Percentiles rank a stretch among this genome's conserved stretches.
Evolutionary conservation across 2,113 vertebrate genomes (phyloP).

Genomic region (Oxygymnocypris stewartii): DNA sequence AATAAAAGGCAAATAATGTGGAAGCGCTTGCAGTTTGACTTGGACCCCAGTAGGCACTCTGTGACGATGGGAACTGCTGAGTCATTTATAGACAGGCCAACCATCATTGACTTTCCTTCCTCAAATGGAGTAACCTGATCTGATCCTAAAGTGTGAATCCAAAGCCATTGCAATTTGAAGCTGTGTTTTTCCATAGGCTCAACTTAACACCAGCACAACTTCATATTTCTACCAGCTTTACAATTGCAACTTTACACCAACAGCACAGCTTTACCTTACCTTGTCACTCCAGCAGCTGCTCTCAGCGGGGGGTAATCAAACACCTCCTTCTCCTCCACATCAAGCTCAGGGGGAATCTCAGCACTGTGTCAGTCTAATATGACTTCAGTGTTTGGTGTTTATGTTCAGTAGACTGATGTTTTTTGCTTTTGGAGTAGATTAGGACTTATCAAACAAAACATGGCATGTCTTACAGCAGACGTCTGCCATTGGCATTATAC

Average conservation of each 20-base stretch:
- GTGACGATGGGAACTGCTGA: not conserved
- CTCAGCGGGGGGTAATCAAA: conserved; percentile 10
- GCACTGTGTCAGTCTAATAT: not conserved
- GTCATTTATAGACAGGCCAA: conserved; percentile 27
- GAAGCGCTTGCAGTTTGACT: not conserved
- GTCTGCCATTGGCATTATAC: not conserved
- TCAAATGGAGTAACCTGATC: conserved; percentile 3
- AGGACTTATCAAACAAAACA: not conserved
- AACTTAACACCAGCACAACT: not conserved
- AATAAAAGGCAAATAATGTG: not conserved
- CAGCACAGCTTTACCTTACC: conserved; percentile 12
- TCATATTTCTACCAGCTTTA: conserved; percentile 21
- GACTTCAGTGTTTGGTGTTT: not conserved
- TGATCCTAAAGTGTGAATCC: conserved; percentile 21
- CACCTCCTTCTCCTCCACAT: conserved; percentile 9
- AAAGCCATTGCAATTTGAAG: conserved; percentile 19
- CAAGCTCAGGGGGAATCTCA: not conserved
- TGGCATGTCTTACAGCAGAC: not conserved
- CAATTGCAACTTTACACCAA: conserved; percentile 39
- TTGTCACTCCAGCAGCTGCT: conserved; percentile 40
- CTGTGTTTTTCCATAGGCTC: conserved; percentile 20
- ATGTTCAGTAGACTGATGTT: not conserved
- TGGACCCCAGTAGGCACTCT: not conserved
- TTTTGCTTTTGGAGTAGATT: not conserved
- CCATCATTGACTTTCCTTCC: not conserved